Evolutionary conservation across 2,888 invertebrate species (phyloP).

Genomic region (Harpalus rubripes): DNA sequence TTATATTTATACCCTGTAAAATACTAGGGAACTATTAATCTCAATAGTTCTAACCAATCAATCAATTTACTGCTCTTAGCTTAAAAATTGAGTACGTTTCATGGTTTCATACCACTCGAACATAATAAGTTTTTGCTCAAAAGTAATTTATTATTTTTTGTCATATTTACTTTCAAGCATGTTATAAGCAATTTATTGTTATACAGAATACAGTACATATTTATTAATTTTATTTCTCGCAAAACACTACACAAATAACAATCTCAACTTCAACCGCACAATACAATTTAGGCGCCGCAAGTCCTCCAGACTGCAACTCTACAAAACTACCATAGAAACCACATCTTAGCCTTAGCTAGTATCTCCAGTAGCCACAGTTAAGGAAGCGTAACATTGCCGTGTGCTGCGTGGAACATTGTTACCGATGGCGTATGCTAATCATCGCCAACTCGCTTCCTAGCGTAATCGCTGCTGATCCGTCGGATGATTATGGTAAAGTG

Average conservation of each 20-base stretch:
- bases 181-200: neutral
- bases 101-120: too few species aligned
- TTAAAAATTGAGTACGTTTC: too few species aligned
- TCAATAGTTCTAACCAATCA: too few species aligned
- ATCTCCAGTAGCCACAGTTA: neutral
- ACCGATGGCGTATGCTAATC: conserved; percentile 38
- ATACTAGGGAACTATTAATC: too few species aligned
- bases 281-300: neutral
- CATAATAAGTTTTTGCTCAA: too few species aligned
- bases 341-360: neutral
- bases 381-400: conserved; percentile 23
- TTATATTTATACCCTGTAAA: too few species aligned
- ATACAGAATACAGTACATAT: neutral
- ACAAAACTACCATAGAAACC: conserved; percentile 6
- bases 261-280: neutral
- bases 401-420: conserved; percentile 12
- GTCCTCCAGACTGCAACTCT: neutral
- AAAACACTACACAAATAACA: neutral
- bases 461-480: conserved; percentile 15
- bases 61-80: too few species aligned
- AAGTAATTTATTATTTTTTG: too few species aligned
- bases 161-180: too few species aligned
- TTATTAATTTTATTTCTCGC: neutral
- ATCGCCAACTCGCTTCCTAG: neutral
- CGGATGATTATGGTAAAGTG: conserved; percentile 46